Evolutionary conservation across 2,113 vertebrate genomes (phyloP).

Genomic region (Odocoileus hemionus): DNA sequence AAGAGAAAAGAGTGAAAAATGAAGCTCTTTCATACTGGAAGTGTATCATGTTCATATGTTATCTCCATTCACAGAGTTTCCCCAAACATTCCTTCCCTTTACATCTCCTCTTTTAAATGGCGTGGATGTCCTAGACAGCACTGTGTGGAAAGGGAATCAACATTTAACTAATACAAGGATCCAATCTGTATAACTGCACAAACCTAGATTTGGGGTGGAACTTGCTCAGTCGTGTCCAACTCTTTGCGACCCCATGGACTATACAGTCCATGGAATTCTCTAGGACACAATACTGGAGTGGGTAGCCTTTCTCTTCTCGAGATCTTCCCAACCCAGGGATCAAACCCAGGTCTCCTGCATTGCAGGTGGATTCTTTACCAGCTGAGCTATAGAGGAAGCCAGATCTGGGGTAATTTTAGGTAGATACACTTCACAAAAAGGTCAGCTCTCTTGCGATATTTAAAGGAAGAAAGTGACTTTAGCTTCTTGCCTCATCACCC

Average conservation of each 20-base stretch:
- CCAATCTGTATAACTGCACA: fast-evolving
- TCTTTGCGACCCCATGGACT: background rate
- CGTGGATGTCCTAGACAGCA: background rate
- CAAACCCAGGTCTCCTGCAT: background rate
- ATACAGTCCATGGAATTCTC: background rate
- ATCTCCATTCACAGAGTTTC: background rate
- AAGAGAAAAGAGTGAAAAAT: background rate
- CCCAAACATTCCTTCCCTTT: background rate
- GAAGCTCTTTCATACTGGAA: background rate
- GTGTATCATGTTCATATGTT: fast-evolving
- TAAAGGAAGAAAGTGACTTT: background rate
- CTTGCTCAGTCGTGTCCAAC: background rate
- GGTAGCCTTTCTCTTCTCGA: background rate
- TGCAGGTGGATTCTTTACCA: background rate
- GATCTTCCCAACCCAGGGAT: background rate
- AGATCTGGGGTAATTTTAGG: background rate
- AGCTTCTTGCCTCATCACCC: background rate
- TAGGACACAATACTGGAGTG: background rate
- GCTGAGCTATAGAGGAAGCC: background rate
- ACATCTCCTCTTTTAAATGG: background rate
- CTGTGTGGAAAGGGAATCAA: background rate
- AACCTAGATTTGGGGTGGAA: background rate
- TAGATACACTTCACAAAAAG: background rate
- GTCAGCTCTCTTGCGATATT: background rate
- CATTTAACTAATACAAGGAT: background rate